Percentiles rank a stretch among this genome's conserved stretches.
Conservation (phyloP, 2,888 invertebrate genomes). For the Machimus atricapillus region DNA sequence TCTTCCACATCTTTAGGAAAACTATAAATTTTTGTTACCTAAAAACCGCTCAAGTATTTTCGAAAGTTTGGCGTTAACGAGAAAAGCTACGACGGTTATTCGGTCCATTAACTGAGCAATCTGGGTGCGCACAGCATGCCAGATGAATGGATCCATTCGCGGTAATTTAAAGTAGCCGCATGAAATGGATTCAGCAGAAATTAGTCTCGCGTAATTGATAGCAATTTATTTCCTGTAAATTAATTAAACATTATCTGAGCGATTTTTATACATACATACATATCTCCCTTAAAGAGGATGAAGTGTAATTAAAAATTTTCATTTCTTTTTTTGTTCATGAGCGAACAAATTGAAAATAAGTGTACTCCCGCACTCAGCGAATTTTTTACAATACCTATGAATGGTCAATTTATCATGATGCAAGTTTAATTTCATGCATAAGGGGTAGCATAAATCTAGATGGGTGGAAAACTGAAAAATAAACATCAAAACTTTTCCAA, state of each 20-base stretch:
- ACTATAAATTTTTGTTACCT: not conserved
- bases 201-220: not conserved
- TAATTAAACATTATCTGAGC: not conserved
- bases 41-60: not conserved
- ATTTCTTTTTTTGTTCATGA: not conserved
- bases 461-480: not conserved
- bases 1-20: not conserved
- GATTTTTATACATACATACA: not conserved
- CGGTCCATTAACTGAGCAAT: not conserved
- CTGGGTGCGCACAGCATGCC: not conserved
- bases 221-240: not conserved
- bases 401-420: not conserved
- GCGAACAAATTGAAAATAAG: not conserved
- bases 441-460: not conserved
- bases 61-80: not conserved
- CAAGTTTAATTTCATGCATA: not conserved
- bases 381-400: not conserved
- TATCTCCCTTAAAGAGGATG: not conserved
- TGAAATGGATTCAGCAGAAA: not conserved
- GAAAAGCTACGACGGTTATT: not conserved
- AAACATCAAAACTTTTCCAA: not conserved
- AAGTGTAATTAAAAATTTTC: not conserved
- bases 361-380: not conserved
- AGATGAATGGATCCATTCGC: not conserved
- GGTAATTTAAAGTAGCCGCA: not conserved